Evolutionary conservation across 2,888 invertebrate species (phyloP), one percentile per base, ranked within the genome.

Genomic region (Tetragonula carbonaria): DNA sequence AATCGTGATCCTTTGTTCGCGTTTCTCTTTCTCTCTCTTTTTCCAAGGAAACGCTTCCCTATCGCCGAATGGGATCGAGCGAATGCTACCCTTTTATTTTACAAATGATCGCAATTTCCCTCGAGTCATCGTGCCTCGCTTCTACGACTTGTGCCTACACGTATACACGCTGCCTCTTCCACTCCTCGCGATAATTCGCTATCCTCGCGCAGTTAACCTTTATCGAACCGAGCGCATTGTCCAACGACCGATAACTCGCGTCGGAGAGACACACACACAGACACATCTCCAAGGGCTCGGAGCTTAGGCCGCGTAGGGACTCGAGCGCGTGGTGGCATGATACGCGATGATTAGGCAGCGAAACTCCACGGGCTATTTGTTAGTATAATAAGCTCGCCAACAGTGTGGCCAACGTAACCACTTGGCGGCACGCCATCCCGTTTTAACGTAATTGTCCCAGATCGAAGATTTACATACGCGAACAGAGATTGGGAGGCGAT

Each of bases 371-470:
- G 93, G 93, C 94, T 93, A 94, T 94, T 94, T 94, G 94, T 94
- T 94, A 94, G 94, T 94, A 94, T 94, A 94, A 94, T 94, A 94
- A 94, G 94, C 92, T 88, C 91, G 90, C 85, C 90, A 86, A 92
- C 90, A 93, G 93, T 93, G 93, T 93, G 94, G 93, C 93, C 91
- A 93, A 92, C 93, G 92, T 93, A 94, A 94, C 94, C 94, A 91
- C 94, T 93, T 86, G 93, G 87, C 92, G 91, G 92, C 94, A 94
- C 94, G 94, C 94, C 93, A 94, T 90, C 90, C 92, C 93, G 94
- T 92, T 94, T 94, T 94, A 93, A 89, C 93, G 93, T 94, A 94
- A 94, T 94, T 94, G 94, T 93, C 92, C 93, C 92, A 93, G 93
- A 93, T 94, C 92, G 90, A 87, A 45, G 92, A 94, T 94, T 94